phyloP scores from a whole-genome alignment of 2,113 vertebrate species.

The Talpa occidentalis region DNA sequence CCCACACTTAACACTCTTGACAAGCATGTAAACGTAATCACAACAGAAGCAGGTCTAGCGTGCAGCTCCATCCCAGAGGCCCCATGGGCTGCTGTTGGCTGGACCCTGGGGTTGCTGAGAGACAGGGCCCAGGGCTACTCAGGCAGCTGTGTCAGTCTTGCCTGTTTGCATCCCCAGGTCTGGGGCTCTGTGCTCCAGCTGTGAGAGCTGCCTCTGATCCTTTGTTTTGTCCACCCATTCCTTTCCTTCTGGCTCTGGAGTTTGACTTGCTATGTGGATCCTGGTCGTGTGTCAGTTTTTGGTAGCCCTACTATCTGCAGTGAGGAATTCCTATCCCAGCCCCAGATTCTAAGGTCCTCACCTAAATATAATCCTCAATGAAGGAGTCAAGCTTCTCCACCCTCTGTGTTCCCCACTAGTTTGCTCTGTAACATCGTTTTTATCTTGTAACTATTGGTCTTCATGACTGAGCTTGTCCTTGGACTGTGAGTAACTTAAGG shows the following conservation, averaged over 20 bases:
- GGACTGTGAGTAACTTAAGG: constrained; percentile 28
- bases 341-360: neutral
- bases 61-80: neutral
- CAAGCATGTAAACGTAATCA: neutral
- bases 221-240: neutral
- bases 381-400: neutral
- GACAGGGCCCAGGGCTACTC: too few species aligned
- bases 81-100: neutral
- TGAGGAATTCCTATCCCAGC: neutral
- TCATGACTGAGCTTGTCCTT: neutral
- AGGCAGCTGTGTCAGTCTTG: neutral
- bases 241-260: neutral
- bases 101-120: too few species aligned
- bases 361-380: neutral
- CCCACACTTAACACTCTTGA: too few species aligned
- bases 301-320: neutral
- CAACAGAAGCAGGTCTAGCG: neutral
- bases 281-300: neutral
- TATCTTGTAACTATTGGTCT: constrained; percentile 1
- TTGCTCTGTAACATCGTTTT: neutral
- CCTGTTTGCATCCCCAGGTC: neutral
- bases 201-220: neutral
- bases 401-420: neutral
- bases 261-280: neutral
- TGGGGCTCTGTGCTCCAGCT: neutral